A percentile compares a stretch with the other conserved stretches of the same genome.
Evolutionary conservation across 2,113 vertebrate genomes (phyloP).

Genomic region (Cyanoramphus novaezelandiae): DNA sequence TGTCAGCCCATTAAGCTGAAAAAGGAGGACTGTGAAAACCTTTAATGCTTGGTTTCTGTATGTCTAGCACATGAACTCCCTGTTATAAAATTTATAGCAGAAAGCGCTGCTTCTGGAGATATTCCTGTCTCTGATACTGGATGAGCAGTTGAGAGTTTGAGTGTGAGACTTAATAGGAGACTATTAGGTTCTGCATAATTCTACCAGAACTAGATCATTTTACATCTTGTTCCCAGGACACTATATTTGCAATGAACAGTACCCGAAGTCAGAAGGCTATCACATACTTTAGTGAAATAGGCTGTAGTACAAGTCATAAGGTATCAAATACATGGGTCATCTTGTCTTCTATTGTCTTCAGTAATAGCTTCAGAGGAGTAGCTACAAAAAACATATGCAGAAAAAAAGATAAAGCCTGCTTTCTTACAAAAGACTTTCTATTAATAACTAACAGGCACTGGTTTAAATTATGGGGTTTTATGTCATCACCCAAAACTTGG

Average conservation of each 20-base stretch:
- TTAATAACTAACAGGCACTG: neutral
- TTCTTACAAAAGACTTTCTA: neutral
- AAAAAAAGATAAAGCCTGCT: neutral
- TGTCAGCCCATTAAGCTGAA: neutral
- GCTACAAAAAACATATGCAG: neutral
- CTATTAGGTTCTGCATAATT: neutral
- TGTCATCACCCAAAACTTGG: conserved; percentile 18
- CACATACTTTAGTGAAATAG: neutral
- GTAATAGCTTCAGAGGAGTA: neutral
- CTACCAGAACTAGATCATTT: neutral
- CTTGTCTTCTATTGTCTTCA: neutral
- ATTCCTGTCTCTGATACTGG: neutral
- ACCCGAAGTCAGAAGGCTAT: neutral
- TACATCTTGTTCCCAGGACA: neutral
- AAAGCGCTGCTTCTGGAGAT: neutral
- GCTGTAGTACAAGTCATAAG: neutral
- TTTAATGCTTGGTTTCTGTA: neutral
- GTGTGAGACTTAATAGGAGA: neutral
- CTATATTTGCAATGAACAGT: neutral
- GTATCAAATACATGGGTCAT: neutral
- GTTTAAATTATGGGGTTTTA: conserved; percentile 8
- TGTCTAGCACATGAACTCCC: neutral
- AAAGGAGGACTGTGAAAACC: neutral
- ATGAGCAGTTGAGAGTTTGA: neutral
- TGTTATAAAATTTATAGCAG: neutral